A percentile compares a stretch with the other conserved stretches of the same genome.
phyloP scores from a whole-genome alignment of 2,888 invertebrate genomes.

The Leptinotarsa juncta region DNA sequence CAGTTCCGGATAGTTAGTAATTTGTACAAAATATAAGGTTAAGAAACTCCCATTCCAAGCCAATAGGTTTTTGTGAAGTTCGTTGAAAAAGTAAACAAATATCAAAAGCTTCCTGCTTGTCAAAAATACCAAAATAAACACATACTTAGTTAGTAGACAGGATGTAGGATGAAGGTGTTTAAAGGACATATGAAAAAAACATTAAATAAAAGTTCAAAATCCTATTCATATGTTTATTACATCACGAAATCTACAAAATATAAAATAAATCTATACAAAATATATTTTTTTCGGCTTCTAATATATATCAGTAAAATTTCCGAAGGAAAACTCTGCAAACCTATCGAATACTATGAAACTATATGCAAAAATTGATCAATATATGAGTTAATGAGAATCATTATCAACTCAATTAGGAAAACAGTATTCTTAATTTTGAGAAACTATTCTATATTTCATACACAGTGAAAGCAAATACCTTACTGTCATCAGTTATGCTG shows the following conservation, averaged over 20 bases:
- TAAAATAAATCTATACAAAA: constrained; percentile 27
- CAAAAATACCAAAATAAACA: constrained; percentile 41
- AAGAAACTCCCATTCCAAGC: constrained; percentile 31
- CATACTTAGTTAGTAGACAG: constrained; percentile 50
- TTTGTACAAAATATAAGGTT: constrained; percentile 43
- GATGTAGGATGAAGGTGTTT: constrained; percentile 33
- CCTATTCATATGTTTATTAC: constrained; percentile 31
- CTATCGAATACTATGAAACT: constrained; percentile 12
- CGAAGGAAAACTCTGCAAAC: background rate
- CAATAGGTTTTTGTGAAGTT: background rate
- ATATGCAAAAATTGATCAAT: background rate
- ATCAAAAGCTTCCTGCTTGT: constrained; percentile 15
- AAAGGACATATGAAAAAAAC: constrained; percentile 24
- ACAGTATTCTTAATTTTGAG: background rate
- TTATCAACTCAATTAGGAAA: no score
- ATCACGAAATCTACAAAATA: constrained; percentile 31
- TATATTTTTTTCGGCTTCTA: constrained; percentile 23
- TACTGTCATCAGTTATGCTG: background rate
- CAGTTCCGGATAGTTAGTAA: constrained; percentile 34
- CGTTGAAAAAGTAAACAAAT: constrained; percentile 9
- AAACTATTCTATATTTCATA: background rate
- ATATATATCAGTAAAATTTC: background rate
- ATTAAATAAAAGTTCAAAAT: constrained; percentile 24
- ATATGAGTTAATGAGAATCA: background rate
- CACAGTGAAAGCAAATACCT: constrained; percentile 1